A percentile compares a stretch with the other conserved stretches of the same genome.
These are phyloP conservation scores for Psittacula cyanocephala DNA, from an alignment of 2,113 vertebrate genomes.

Conservation along the genomic window DNA sequence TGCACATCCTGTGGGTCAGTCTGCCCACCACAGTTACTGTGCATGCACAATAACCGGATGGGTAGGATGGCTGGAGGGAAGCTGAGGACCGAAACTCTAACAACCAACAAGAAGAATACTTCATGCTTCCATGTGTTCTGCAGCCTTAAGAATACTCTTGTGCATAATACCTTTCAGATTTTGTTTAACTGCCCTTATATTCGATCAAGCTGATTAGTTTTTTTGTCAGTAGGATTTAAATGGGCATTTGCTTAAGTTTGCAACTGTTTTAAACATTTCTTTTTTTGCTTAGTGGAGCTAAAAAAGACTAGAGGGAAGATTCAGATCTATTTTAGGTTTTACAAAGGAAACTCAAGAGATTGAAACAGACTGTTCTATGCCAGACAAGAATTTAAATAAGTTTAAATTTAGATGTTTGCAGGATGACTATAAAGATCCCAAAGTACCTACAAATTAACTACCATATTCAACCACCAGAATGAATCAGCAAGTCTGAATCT, in stretches of 20 bases:
- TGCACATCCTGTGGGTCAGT: neutral
- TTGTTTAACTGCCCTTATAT: neutral
- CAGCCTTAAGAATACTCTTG: neutral
- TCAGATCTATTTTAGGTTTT: neutral
- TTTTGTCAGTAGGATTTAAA: neutral
- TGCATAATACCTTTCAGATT: neutral
- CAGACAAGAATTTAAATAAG: neutral
- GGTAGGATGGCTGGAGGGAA: neutral
- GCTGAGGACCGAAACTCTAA: neutral
- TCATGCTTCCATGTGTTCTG: neutral
- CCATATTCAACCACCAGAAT: neutral
- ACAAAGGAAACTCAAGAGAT: neutral
- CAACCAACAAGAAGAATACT: neutral
- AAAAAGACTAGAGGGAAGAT: neutral
- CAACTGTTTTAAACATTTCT: neutral
- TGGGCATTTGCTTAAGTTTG: neutral
- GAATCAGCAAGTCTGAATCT: neutral
- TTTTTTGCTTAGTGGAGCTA: neutral
- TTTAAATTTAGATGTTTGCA: neutral
- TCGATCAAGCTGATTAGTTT: neutral
- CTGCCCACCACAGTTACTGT: accelerated
- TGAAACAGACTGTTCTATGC: neutral
- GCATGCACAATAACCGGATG: neutral
- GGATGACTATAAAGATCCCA: neutral
- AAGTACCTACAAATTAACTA: neutral